These are phyloP conservation scores for Eupithecia subumbrata DNA, from an alignment of 2,888 invertebrate genomes.

Conservation along the genomic window DNA sequence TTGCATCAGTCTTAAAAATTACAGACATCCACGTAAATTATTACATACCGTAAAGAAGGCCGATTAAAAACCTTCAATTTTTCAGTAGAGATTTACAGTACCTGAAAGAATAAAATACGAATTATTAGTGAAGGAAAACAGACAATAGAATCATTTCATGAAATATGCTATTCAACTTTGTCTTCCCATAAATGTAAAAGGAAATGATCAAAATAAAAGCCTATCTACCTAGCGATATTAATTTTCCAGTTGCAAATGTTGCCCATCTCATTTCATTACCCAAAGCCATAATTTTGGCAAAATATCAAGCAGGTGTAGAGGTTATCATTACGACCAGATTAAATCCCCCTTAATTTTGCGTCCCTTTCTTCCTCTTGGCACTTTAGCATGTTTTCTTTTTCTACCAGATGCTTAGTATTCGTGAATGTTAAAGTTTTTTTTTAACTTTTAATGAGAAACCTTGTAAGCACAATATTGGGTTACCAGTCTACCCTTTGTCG, in stretches of 20 bases:
- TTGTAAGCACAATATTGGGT: slow-evolving; percentile 53
- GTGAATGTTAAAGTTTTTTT: slow-evolving; percentile 16
- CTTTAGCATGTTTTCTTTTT: slow-evolving; percentile 40
- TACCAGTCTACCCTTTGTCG: slow-evolving; percentile 51
- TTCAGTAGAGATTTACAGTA: neutral
- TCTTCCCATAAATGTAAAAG: neutral
- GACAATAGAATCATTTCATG: neutral
- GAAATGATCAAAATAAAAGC: neutral
- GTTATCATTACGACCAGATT: slow-evolving; percentile 74
- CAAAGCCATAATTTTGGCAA: slow-evolving; percentile 63
- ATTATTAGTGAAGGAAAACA: neutral
- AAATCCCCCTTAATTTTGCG: slow-evolving; percentile 58
- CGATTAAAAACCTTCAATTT: neutral
- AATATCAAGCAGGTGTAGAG: slow-evolving; percentile 73
- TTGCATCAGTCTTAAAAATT: neutral
- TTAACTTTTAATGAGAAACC: slow-evolving; percentile 54
- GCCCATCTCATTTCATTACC: slow-evolving; percentile 53
- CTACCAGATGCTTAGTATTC: slow-evolving; percentile 44
- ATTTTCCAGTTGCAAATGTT: slow-evolving; percentile 41
- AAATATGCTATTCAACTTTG: neutral
- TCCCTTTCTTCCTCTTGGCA: slow-evolving; percentile 49
- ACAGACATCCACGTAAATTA: neutral
- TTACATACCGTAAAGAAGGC: neutral
- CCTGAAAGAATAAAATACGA: slow-evolving; percentile 10
- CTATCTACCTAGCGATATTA: slow-evolving; percentile 16